Evolutionary conservation across 2,797 vertebrate genomes (phyloP).

Genomic region (Dendrocincla fuliginosa): DNA sequence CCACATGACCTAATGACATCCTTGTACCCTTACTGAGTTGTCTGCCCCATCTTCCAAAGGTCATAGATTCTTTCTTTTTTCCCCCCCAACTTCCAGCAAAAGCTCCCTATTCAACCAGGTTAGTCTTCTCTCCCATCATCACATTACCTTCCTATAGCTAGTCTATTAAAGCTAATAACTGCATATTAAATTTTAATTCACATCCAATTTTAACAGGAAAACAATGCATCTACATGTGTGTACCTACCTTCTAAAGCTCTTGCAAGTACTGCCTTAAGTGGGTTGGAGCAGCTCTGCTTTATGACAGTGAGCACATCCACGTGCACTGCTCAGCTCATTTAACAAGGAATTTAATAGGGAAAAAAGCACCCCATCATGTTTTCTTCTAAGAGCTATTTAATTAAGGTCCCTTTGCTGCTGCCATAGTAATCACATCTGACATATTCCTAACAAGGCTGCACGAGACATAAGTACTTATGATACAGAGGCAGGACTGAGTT

Average conservation of each 20-base stretch:
- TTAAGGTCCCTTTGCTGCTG: not conserved
- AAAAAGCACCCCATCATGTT: not conserved
- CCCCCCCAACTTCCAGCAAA: not conserved
- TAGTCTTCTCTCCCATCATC: not conserved
- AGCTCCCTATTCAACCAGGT: not conserved
- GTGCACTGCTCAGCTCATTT: not conserved
- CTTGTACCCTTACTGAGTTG: not conserved
- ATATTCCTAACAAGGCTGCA: not conserved
- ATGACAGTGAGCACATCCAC: rapidly evolving
- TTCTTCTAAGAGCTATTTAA: not conserved
- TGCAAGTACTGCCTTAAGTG: rapidly evolving
- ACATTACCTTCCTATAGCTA: not conserved
- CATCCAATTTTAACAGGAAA: not conserved
- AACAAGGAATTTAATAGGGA: not conserved
- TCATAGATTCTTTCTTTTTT: not conserved
- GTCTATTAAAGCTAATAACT: not conserved
- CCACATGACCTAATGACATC: not conserved
- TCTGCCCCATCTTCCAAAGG: not conserved
- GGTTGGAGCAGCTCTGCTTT: not conserved
- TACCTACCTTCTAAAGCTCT: not conserved
- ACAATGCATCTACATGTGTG: not conserved
- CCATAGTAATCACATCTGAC: not conserved
- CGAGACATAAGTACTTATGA: rapidly evolving
- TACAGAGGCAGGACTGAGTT: not conserved
- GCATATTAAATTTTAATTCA: not conserved